Evolutionary conservation across 2,113 vertebrate species (phyloP), one percentile per base, ranked within the genome.

Genomic region (Pleuronectes platessa): DNA sequence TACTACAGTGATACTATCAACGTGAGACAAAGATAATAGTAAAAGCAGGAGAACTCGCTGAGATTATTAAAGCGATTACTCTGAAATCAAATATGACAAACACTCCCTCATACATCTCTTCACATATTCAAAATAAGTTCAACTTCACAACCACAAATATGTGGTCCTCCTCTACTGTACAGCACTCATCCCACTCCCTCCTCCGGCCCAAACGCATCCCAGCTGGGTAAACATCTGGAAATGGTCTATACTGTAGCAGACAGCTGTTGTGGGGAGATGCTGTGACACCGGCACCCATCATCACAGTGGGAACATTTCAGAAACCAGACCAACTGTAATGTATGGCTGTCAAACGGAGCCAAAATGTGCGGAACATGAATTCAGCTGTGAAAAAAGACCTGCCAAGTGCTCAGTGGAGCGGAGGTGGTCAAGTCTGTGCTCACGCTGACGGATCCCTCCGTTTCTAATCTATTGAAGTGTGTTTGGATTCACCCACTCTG

Each of bases 151-250:
- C 59, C 63, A 31, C 58, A 81, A 45, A 71, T 54, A 55, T 0
- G 58, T 49, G 53, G 56, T 55, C 13, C 31, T 71, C 21, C 31
- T 71, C 21, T 10, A 37, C 54, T 53, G 12, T 35, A 37, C 54
- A 49, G 12, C 27, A 56, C 24, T 58, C 18, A n/a, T 62, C 45
- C 56, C 0, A 0, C 13, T 31, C 7, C 23, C n/a, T 40, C 72
- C 53, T 10, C 64, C 9, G 35, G 4, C 53, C 62, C 54, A 66
- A 40, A 42, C 11, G 49, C 0, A 27, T 64, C 53, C 53, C 70
- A 85, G 86, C 83, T 87, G 82, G 66, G 35, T 56, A 65, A 54
- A 81, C 87, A 88, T 89, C 87, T 85, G 80, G 79, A 79, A 58
- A 76, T 45, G 26, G 49, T 31, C 68, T 73, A 40, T 3, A 35